phyloP scores from a whole-genome alignment of 2,888 invertebrate species.

The Artemia sinica region DNA sequence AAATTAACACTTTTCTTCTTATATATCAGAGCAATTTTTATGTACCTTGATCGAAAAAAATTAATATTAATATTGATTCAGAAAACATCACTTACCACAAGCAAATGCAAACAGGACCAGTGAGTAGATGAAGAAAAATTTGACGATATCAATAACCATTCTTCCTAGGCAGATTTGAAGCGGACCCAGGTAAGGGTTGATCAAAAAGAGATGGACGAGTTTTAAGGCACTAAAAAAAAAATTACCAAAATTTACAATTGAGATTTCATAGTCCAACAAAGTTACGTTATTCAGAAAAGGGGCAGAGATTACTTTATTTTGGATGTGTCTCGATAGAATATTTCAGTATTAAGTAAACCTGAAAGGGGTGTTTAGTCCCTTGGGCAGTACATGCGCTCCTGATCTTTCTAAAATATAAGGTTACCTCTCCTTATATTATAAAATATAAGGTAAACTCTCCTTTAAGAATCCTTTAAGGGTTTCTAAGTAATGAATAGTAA shows the following conservation, averaged over 20 bases:
- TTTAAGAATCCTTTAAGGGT: no score
- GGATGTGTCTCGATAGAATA: neutral
- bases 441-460: no score
- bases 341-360: neutral
- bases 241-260: neutral
- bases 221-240: conserved; percentile 61
- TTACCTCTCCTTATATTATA: no score
- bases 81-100: conserved; percentile 46
- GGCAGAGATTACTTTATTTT: conserved; percentile 6
- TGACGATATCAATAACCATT: conserved; percentile 76
- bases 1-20: no score
- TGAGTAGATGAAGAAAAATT: conserved; percentile 76
- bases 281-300: neutral
- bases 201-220: conserved; percentile 75
- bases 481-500: no score
- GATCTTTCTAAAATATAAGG: no score
- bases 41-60: neutral
- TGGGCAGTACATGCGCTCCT: no score
- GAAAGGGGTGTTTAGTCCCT: no score
- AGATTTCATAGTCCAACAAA: neutral
- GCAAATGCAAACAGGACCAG: conserved; percentile 78
- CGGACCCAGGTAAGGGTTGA: conserved; percentile 80
- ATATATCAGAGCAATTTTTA: no score
- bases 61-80: conserved; percentile 8
- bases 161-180: conserved; percentile 76